Percentiles rank a stretch among this genome's conserved stretches.
Conservation (phyloP, 2,888 invertebrate species). For the Tupiocoris notatus region DNA sequence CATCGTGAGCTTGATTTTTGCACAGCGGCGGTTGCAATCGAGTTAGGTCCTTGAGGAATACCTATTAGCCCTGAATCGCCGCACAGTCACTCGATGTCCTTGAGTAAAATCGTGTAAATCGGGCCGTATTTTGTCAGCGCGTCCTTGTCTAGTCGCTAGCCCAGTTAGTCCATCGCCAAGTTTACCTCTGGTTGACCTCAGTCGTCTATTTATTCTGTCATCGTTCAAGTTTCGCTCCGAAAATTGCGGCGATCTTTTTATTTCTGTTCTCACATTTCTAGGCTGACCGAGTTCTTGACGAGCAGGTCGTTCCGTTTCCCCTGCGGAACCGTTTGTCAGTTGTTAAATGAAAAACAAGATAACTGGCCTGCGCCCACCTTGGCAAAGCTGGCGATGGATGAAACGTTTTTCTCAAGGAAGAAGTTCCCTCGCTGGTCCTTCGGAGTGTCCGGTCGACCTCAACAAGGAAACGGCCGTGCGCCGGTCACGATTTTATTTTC, state of each 20-base stretch:
- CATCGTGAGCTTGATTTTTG: too few relatives aligned
- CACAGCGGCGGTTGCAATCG: too few relatives aligned
- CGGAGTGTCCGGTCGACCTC: constrained; percentile 21
- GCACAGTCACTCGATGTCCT: not conserved
- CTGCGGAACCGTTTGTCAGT: constrained; percentile 9
- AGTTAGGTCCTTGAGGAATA: not conserved
- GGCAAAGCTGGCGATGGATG: too few relatives aligned
- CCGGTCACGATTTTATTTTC: not conserved
- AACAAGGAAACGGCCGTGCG: constrained; percentile 20
- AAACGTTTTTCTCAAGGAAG: constrained; percentile 33
- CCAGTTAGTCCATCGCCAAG: not conserved
- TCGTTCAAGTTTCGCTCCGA: too few relatives aligned
- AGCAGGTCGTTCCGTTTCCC: not conserved
- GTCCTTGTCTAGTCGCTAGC: not conserved
- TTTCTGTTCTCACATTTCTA: not conserved
- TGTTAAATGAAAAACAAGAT: not conserved
- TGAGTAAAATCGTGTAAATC: not conserved
- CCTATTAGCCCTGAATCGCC: not conserved
- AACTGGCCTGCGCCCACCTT: constrained; percentile 2
- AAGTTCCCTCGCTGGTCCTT: constrained; percentile 24
- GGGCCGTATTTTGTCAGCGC: not conserved
- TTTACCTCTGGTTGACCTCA: too few relatives aligned
- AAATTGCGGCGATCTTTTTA: too few relatives aligned
- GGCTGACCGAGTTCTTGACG: not conserved
- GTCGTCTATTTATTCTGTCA: too few relatives aligned